Evolutionary conservation across 2,888 invertebrate species (phyloP), one percentile per base, ranked within the genome.

Genomic region (Omphaloscelis lunosa): DNA sequence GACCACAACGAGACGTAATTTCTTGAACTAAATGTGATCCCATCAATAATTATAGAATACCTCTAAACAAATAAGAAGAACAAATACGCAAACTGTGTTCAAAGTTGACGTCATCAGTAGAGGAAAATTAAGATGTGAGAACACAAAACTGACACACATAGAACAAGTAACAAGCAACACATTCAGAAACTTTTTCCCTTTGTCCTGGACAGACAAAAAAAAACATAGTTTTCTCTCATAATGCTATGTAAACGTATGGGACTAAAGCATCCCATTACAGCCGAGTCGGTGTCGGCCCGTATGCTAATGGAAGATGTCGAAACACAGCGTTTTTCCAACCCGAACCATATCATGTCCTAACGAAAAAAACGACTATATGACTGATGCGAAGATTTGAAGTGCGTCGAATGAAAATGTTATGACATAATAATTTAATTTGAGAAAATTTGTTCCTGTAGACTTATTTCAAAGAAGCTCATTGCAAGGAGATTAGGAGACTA

Each of bases 221-320:
- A 84, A 82, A 75, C 67, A 39, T 77, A 86, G 80, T 80, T 80
- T 84, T 83, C 79, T 83, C 80, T 86, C 86, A 80, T 82, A 86
- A 83, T 83, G 82, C 72, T 84, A 86, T 84, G 77, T 82, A 80
- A 83, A 89, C 84, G 82, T 86, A 82, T 79, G 83, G 82, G 78
- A 66, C 88, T 83, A 84, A 80, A 86, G 88, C 88, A 87, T 86
- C 87, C 89, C 89, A 89, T 92, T 90, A 90, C 86, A 80, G 83
- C 80, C 68, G 82, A 79, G 75, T 68, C 84, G 77, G 82, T 85
- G 85, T 85, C 83, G 86, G 84, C 66, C 86, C 82, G 79, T 90
- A 92, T 90, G 91, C 89, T 91, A 91, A 91, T 91, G 77, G 83
- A 83, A 72, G 71, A 85, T 83, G 84, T 84, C 83, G 87, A 84